These are phyloP conservation scores for Falco naumanni DNA, from an alignment of 2,797 vertebrate species.

Conservation along the genomic window DNA sequence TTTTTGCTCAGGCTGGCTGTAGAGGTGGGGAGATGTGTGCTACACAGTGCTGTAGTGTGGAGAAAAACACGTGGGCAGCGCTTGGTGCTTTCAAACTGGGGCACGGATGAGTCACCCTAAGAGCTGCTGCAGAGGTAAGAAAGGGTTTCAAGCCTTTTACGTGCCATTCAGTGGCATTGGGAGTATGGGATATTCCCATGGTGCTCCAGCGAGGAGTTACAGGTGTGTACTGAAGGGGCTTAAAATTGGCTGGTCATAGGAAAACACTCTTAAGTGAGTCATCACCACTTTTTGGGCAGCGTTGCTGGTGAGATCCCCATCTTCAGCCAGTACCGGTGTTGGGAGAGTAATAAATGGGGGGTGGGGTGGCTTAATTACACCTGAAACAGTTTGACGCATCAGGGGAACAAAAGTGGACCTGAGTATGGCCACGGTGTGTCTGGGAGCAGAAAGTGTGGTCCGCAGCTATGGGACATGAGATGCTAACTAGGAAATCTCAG, in stretches of 20 bases:
- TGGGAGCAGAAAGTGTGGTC: background rate
- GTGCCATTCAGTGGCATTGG: background rate
- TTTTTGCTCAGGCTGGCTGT: background rate
- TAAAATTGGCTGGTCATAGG: background rate
- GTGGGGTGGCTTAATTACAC: background rate
- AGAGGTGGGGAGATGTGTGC: background rate
- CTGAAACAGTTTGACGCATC: accelerated
- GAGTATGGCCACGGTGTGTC: accelerated
- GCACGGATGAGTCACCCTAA: background rate
- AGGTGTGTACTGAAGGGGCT: background rate
- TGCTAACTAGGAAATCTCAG: background rate
- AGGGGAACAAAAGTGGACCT: background rate
- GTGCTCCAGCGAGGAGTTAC: background rate
- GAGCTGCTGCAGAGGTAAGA: background rate
- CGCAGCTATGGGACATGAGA: background rate
- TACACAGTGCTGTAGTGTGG: background rate
- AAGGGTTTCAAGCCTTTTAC: background rate
- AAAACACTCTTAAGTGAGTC: background rate
- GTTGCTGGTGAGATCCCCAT: background rate
- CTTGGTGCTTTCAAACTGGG: background rate
- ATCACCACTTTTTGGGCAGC: background rate
- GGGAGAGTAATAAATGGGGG: background rate
- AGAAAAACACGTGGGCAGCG: background rate
- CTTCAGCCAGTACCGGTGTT: background rate
- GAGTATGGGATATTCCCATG: background rate